Evolutionary conservation across 2,797 vertebrate genomes (phyloP).

Genomic region (Tolypeutes matacus): DNA sequence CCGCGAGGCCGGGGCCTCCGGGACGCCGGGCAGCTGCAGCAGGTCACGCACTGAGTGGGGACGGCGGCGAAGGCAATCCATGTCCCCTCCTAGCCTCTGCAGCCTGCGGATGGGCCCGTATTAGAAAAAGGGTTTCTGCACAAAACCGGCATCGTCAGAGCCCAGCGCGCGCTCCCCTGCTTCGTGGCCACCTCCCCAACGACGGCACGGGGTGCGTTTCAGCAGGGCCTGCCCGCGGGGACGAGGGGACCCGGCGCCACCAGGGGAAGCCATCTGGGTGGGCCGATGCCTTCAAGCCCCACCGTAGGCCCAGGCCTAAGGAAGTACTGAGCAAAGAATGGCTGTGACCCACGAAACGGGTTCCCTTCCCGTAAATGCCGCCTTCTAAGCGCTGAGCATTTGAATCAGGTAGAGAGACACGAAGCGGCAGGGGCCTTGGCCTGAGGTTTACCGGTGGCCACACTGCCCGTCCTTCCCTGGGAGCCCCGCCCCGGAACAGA

Average conservation of each 20-base stretch:
- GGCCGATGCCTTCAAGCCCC: not conserved
- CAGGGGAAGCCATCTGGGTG: too few relatives aligned
- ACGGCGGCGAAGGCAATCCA: too few relatives aligned
- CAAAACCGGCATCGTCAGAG: not conserved
- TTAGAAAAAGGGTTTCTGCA: not conserved
- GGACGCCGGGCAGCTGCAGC: too few relatives aligned
- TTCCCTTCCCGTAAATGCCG: not conserved
- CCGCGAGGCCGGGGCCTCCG: too few relatives aligned
- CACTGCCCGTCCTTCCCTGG: not conserved
- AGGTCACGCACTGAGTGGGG: too few relatives aligned
- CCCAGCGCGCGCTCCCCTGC: not conserved
- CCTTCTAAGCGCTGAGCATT: not conserved
- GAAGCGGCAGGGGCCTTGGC: not conserved
- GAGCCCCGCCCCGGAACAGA: too few relatives aligned
- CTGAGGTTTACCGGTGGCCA: not conserved
- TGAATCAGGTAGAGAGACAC: not conserved
- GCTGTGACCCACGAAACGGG: not conserved
- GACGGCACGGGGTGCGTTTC: not conserved
- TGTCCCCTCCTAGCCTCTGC: too few relatives aligned
- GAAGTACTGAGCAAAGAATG: not conserved
- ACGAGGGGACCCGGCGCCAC: too few relatives aligned
- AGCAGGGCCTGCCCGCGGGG: too few relatives aligned
- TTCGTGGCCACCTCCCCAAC: not conserved
- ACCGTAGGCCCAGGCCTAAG: not conserved
- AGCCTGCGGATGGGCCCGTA: too few relatives aligned